Conservation (phyloP, 2,888 invertebrate species). For the Phytoseiulus persimilis region DNA sequence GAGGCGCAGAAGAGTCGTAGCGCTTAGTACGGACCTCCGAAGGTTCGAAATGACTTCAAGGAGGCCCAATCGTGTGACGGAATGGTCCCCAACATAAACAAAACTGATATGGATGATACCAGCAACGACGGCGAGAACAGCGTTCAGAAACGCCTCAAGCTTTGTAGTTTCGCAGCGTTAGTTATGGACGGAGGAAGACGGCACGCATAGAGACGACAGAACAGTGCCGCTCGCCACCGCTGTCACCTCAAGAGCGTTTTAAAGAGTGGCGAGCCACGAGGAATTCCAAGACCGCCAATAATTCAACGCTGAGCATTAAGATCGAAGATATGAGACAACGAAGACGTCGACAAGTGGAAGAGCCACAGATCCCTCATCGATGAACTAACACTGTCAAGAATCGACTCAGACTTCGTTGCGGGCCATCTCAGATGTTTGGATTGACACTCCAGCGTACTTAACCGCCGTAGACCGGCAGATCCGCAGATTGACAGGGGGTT, state of each 20-base stretch:
- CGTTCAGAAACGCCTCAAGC: background rate
- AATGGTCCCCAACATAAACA: background rate
- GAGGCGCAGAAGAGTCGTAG: background rate
- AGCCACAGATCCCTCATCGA: background rate
- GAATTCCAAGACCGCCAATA: background rate
- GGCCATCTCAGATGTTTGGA: background rate
- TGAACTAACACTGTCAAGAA: background rate
- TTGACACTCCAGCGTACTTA: background rate
- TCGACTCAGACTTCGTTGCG: background rate
- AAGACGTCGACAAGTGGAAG: background rate
- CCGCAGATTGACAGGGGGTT: background rate
- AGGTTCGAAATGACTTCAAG: background rate
- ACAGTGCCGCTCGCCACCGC: background rate
- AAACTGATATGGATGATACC: background rate
- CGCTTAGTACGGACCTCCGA: background rate
- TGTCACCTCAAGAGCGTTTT: background rate
- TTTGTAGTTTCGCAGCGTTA: background rate
- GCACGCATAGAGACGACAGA: background rate
- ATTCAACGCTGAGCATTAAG: background rate
- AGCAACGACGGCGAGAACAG: background rate
- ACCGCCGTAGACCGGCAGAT: background rate
- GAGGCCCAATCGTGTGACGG: background rate
- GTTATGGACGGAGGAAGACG: background rate
- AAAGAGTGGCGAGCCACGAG: background rate
- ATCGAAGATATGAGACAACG: background rate